Evolutionary conservation across 2,888 invertebrate species (phyloP).

Genomic region (Stegophylla sp.): DNA sequence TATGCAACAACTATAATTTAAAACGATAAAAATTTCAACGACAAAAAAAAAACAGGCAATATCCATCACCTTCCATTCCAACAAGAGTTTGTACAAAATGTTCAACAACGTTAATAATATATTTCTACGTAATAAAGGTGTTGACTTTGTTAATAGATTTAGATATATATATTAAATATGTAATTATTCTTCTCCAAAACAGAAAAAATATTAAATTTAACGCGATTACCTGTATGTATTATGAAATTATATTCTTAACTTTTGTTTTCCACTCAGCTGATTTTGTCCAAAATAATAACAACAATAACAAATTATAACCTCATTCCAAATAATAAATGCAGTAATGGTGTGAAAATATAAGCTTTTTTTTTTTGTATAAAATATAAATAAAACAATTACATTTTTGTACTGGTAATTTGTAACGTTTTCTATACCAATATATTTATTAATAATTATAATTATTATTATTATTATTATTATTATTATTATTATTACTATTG

Average conservation of each 20-base stretch:
- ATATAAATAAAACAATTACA: constrained; percentile 12
- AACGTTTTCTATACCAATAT: constrained; percentile 38
- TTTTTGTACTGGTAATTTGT: constrained; percentile 38
- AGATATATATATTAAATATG: no score
- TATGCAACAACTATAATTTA: background rate
- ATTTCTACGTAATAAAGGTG: background rate
- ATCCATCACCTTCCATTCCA: background rate
- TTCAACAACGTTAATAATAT: background rate
- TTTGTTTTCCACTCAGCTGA: background rate
- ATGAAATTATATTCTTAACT: background rate
- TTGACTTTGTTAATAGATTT: no score
- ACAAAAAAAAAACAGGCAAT: background rate
- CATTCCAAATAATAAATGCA: background rate
- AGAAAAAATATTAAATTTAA: background rate
- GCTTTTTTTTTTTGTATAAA: constrained; percentile 36
- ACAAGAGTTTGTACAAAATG: background rate
- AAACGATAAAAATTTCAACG: background rate
- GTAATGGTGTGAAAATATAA: constrained; percentile 3
- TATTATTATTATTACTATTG: constrained; percentile 14
- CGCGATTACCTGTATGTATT: background rate
- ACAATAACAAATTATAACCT: background rate
- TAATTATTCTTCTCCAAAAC: background rate
- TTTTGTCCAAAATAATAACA: background rate
- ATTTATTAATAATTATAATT: constrained; percentile 18
- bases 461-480: constrained; percentile 28